phyloP scores from a whole-genome alignment of 1,140 invertebrate genomes.

The Hylyphantes graminicola region DNA sequence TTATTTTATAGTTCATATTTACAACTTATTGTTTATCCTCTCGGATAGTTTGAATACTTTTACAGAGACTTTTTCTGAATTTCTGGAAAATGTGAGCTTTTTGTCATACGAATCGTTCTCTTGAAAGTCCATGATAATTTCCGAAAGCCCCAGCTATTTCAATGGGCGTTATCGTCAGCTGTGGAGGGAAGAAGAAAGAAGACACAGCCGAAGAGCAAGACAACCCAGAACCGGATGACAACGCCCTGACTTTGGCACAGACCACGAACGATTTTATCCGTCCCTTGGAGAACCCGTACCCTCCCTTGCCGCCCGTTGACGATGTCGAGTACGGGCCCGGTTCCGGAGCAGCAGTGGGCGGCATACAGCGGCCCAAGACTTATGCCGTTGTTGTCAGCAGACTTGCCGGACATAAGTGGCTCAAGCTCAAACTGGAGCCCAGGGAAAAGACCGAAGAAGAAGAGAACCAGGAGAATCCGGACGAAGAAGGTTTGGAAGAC shows the following conservation, averaged over 20 bases:
- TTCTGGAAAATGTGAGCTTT: too few species aligned
- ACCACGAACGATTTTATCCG: slow-evolving; percentile 45
- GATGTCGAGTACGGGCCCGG: slow-evolving; percentile 51
- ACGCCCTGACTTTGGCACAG: slow-evolving; percentile 10
- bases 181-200: slow-evolving; percentile 22
- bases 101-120: too few species aligned
- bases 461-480: neutral
- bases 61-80: too few species aligned
- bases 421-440: slow-evolving; percentile 43
- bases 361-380: slow-evolving; percentile 39
- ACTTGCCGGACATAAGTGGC: slow-evolving; percentile 43
- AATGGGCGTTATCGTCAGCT: slow-evolving; percentile 53
- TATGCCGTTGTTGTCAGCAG: slow-evolving; percentile 55
- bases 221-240: slow-evolving; percentile 28
- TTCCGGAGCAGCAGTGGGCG: neutral
- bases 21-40: too few species aligned
- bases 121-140: too few species aligned
- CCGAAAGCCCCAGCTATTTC: neutral
- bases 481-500: slow-evolving; percentile 8
- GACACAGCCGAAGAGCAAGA: neutral
- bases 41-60: too few species aligned
- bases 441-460: slow-evolving; percentile 17
- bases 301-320: slow-evolving; percentile 51
- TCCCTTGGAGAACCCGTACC: slow-evolving; percentile 45
- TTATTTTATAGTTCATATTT: too few species aligned